Evolutionary conservation across 2,797 vertebrate species (phyloP).

Genomic region (Tarsius wallacei): DNA sequence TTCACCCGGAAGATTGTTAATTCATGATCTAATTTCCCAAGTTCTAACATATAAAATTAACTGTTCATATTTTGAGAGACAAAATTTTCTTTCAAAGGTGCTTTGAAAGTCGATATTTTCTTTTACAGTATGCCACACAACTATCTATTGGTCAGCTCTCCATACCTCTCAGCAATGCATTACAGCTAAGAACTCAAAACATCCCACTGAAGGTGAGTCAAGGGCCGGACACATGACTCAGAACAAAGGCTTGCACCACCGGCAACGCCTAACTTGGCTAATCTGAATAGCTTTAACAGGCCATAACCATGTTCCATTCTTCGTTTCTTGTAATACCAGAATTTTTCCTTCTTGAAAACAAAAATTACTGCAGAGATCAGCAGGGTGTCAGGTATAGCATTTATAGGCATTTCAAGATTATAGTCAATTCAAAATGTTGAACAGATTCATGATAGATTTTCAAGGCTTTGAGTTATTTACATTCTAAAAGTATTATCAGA

Average conservation of each 20-base stretch:
- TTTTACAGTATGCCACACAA: neutral
- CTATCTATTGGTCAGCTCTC: neutral
- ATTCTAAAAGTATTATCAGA: slow-evolving; percentile 58
- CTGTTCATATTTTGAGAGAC: neutral
- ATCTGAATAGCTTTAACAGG: neutral
- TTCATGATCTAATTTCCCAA: neutral
- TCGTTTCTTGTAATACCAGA: slow-evolving; percentile 13
- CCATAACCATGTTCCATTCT: neutral
- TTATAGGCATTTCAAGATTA: slow-evolving; percentile 22
- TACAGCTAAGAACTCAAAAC: neutral
- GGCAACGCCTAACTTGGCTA: neutral
- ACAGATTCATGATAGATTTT: slow-evolving; percentile 53
- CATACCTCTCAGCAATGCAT: neutral
- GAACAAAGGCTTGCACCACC: neutral
- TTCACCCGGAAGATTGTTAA: neutral
- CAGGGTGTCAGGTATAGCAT: slow-evolving; percentile 12
- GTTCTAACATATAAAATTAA: slow-evolving; percentile 27
- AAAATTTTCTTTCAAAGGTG: slow-evolving; percentile 3
- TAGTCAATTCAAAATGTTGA: slow-evolving; percentile 37
- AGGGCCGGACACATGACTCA: fast-evolving
- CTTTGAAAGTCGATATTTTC: slow-evolving; percentile 29
- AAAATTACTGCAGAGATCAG: slow-evolving; percentile 46
- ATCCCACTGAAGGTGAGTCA: neutral
- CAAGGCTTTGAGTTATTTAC: slow-evolving; percentile 36
- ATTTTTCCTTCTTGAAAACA: slow-evolving; percentile 57